A percentile compares a stretch with the other conserved stretches of the same genome.
phyloP scores from a whole-genome alignment of 2,888 invertebrate species.

The Stegana nigrithorax region DNA sequence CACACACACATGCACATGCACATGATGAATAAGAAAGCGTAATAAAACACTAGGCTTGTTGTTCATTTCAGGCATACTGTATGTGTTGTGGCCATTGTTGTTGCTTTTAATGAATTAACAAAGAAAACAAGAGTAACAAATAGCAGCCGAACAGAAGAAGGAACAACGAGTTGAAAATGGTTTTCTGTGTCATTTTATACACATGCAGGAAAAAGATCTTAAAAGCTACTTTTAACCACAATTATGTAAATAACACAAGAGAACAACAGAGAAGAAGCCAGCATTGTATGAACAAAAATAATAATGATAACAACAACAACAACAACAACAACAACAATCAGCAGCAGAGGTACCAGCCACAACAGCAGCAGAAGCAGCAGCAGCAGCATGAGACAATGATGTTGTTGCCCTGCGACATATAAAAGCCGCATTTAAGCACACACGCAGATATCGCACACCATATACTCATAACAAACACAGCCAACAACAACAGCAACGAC shows the following conservation, averaged over 20 bases:
- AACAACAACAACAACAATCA: too few species aligned
- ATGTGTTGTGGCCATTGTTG: too few species aligned
- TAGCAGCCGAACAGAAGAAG: background rate
- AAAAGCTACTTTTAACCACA: constrained; percentile 60
- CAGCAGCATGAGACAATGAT: background rate
- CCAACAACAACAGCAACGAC: too few species aligned
- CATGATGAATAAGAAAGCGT: too few species aligned
- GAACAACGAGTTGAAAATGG: background rate
- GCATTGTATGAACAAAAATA: background rate
- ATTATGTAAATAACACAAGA: constrained; percentile 58
- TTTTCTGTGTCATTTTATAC: constrained; percentile 9
- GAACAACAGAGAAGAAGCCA: constrained; percentile 43
- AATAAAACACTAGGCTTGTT: too few species aligned
- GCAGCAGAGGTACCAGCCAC: too few species aligned
- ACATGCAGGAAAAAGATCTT: constrained; percentile 49
- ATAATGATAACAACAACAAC: too few species aligned
- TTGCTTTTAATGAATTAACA: constrained; percentile 1
- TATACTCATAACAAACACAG: too few species aligned
- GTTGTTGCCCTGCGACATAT: background rate
- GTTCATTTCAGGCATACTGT: too few species aligned
- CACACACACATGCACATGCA: too few species aligned
- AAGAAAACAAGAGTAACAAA: background rate
- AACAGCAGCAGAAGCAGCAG: background rate
- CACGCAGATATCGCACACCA: too few species aligned
- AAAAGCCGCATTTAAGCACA: background rate